Evolutionary conservation across 1,140 invertebrate species (phyloP).

Genomic region (Drosophila pallidifrons): DNA sequence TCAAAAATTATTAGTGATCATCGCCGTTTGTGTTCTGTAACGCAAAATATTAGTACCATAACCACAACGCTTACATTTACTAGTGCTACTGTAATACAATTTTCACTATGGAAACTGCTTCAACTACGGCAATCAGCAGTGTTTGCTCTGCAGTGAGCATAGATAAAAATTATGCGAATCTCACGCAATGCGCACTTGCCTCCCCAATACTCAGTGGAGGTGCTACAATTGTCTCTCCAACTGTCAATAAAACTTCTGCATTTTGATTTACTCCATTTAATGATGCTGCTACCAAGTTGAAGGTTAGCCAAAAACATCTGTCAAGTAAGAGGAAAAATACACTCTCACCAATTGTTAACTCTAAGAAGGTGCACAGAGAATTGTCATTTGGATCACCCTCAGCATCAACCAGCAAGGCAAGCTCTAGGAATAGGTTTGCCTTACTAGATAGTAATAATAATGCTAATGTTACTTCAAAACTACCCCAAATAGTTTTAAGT

Average conservation of each 20-base stretch:
- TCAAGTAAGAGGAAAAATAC: constrained; percentile 3
- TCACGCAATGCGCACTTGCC: constrained; percentile 4
- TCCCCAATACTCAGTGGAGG: constrained; percentile 6
- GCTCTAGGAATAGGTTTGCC: constrained; percentile 17
- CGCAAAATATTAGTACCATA: constrained; percentile 2
- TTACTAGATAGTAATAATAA: neutral
- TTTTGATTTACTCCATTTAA: too few species aligned
- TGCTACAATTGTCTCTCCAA: neutral
- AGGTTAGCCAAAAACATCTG: constrained; percentile 11
- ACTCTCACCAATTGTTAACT: neutral
- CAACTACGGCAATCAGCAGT: constrained; percentile 20
- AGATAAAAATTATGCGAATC: neutral
- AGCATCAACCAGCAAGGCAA: constrained; percentile 3
- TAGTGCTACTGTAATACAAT: constrained; percentile 9
- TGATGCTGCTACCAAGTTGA: constrained; percentile 16
- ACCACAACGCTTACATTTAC: constrained; percentile 24
- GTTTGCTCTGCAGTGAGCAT: constrained; percentile 10
- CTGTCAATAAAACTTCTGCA: too few species aligned
- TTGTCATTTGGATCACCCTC: neutral
- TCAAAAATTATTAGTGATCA: constrained; percentile 7
- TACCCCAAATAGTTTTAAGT: constrained; percentile 19
- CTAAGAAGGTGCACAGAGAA: neutral
- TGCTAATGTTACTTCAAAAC: neutral
- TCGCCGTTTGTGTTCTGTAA: neutral
- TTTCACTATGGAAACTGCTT: constrained; percentile 1